Conservation (phyloP, 2,797 vertebrate genomes). For the Iguana delicatissima region DNA sequence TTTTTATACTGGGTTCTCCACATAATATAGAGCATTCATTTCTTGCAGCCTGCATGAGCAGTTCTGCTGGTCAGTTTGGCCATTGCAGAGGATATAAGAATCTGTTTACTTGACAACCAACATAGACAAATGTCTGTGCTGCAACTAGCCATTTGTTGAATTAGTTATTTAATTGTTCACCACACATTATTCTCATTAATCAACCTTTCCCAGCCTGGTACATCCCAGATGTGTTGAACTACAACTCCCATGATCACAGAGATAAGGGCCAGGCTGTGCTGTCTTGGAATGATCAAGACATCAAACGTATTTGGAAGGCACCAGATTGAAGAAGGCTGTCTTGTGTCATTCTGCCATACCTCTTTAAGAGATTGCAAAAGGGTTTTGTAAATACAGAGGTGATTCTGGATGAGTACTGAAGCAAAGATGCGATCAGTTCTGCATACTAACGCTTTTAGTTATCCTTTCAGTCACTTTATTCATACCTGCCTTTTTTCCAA, state of each 20-base stretch:
- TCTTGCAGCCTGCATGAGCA: neutral
- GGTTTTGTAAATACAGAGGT: neutral
- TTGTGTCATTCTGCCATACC: neutral
- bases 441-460: neutral
- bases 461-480: too few relatives aligned
- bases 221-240: neutral
- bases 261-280: neutral
- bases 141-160: neutral
- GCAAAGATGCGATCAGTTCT: neutral
- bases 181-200: neutral
- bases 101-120: neutral
- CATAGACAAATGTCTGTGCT: neutral
- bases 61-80: constrained; percentile 3
- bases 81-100: neutral
- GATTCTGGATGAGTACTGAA: neutral
- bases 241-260: neutral
- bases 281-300: neutral
- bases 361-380: neutral
- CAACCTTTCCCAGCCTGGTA: neutral
- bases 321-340: neutral
- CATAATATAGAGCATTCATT: neutral
- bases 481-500: neutral
- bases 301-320: neutral
- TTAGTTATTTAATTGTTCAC: neutral
- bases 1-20: fast-evolving